Percentiles rank a stretch among this genome's conserved stretches.
Evolutionary conservation across 2,888 invertebrate species (phyloP).

Genomic region (Carpatolechia fugitivella): DNA sequence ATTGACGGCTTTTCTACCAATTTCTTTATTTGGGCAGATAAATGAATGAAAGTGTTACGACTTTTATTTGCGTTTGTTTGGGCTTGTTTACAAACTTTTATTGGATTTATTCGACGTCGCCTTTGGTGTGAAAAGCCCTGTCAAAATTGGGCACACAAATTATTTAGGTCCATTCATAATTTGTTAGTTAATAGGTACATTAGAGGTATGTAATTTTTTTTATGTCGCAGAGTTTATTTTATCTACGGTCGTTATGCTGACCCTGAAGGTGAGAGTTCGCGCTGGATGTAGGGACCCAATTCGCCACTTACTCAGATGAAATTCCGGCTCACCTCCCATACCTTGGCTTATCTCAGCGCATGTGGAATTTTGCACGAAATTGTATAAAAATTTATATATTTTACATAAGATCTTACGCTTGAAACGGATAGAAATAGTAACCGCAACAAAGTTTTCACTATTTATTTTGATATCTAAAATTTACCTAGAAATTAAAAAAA

Average conservation of each 20-base stretch:
- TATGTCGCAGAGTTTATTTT: too few relatives aligned
- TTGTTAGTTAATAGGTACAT: neutral
- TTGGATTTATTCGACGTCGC: neutral
- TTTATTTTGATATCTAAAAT: too few relatives aligned
- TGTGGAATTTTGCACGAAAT: constrained; percentile 5
- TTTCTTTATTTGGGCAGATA: constrained; percentile 44
- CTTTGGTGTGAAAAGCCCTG: neutral
- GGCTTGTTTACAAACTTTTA: constrained; percentile 19
- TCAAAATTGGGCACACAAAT: neutral
- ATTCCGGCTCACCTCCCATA: constrained; percentile 41
- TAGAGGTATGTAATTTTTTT: neutral
- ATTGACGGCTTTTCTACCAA: constrained; percentile 56
- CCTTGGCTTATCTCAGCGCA: constrained; percentile 4
- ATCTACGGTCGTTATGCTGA: too few relatives aligned
- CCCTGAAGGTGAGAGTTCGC: constrained; percentile 33
- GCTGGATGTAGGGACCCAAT: constrained; percentile 32
- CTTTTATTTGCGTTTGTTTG: constrained; percentile 26
- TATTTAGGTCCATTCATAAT: neutral
- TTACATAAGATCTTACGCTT: neutral
- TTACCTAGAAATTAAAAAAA: too few relatives aligned
- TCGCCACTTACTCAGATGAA: constrained; percentile 46
- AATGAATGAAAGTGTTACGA: constrained; percentile 27
- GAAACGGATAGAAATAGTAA: neutral
- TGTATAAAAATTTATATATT: neutral
- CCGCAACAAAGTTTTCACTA: neutral